Percentiles rank a stretch among this genome's conserved stretches.
phyloP scores from a whole-genome alignment of 2,113 vertebrate genomes.

The Scomber colias region DNA sequence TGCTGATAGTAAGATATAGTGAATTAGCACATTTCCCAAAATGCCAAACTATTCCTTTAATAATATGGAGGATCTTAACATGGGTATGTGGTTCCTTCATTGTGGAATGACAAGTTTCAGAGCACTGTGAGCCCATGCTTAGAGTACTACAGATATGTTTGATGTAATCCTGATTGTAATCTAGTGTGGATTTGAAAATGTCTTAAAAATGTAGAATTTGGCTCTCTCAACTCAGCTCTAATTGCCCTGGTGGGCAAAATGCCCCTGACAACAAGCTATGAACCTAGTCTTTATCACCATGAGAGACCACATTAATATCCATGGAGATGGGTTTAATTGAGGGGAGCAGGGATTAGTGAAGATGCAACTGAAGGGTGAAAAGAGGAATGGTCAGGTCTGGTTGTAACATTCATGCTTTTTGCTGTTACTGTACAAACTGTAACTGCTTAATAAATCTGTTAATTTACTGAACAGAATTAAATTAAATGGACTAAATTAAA shows the following conservation, averaged over 20 bases:
- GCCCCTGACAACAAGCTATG: slow-evolving; percentile 30
- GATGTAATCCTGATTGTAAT: neutral
- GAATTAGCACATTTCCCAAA: too few species aligned
- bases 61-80: too few species aligned
- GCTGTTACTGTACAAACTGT: neutral
- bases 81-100: too few species aligned
- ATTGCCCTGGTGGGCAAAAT: neutral
- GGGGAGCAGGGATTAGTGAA: neutral
- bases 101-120: too few species aligned
- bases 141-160: neutral
- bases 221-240: neutral
- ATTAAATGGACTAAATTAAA: neutral
- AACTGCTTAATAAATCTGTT: neutral
- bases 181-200: neutral
- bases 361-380: neutral
- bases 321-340: slow-evolving; percentile 48
- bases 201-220: neutral
- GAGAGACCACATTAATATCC: slow-evolving; percentile 33
- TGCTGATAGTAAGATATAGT: too few species aligned
- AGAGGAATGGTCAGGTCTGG: neutral
- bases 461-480: neutral
- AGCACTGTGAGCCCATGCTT: too few species aligned
- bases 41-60: too few species aligned
- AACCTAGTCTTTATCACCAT: slow-evolving; percentile 47
- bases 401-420: slow-evolving; percentile 4